A percentile compares a stretch with the other conserved stretches of the same genome.
Evolutionary conservation across 2,113 vertebrate genomes (phyloP).

Genomic region (Pardalotus punctatus): DNA sequence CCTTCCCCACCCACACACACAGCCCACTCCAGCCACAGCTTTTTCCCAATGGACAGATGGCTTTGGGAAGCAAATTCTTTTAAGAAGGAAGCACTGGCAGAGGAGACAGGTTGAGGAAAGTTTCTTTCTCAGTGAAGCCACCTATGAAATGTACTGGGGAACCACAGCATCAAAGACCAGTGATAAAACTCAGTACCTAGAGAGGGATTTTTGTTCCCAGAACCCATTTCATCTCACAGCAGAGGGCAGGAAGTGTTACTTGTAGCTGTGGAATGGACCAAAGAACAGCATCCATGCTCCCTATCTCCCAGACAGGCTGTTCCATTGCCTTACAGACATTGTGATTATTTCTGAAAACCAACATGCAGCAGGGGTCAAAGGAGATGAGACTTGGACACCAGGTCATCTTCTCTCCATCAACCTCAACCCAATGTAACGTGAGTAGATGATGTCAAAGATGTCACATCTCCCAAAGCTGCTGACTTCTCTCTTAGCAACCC

Average conservation of each 20-base stretch:
- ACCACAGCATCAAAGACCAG: neutral
- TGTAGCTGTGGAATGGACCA: neutral
- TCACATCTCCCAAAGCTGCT: neutral
- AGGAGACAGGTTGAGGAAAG: neutral
- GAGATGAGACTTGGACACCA: neutral
- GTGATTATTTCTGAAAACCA: neutral
- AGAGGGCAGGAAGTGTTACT: neutral
- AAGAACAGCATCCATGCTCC: neutral
- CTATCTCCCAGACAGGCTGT: neutral
- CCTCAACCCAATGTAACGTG: neutral
- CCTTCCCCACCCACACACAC: neutral
- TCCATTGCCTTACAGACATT: neutral
- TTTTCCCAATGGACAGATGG: neutral
- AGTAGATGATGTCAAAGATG: neutral
- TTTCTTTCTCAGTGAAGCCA: neutral
- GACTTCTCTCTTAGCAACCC: constrained; percentile 35
- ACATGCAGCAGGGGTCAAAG: neutral
- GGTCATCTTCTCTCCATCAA: neutral
- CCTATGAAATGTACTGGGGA: neutral
- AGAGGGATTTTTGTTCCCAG: neutral
- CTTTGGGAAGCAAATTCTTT: neutral
- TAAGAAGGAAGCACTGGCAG: neutral
- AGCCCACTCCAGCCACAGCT: neutral
- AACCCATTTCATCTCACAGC: neutral
- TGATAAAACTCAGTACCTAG: neutral